Percentiles rank a stretch among this genome's conserved stretches.
phyloP scores from a whole-genome alignment of 2,888 invertebrate genomes.

The Drosophila borborema region DNA sequence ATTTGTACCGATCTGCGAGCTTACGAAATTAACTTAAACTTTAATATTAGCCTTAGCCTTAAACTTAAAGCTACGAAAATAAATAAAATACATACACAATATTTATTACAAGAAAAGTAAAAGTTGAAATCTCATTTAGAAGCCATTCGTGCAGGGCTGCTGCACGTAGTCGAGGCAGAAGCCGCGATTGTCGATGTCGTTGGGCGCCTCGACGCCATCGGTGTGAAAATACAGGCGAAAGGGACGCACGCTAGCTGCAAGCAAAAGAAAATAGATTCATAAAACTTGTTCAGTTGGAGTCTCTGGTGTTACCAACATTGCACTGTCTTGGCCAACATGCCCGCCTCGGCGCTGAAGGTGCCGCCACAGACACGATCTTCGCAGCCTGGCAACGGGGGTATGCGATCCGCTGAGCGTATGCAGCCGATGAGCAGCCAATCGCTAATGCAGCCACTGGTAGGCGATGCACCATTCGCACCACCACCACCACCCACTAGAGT shows the following conservation, averaged over 20 bases:
- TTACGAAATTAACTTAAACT: constrained; percentile 55
- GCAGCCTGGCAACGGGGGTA: constrained; percentile 87
- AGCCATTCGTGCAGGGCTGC: constrained; percentile 91
- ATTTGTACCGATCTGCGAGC: constrained; percentile 62
- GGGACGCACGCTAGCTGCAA: constrained; percentile 91
- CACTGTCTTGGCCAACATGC: constrained; percentile 89
- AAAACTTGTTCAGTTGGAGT: too few relatives aligned
- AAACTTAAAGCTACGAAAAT: constrained; percentile 66
- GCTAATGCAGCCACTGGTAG: constrained; percentile 89
- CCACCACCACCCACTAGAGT: constrained; percentile 89
- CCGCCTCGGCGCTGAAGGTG: constrained; percentile 90
- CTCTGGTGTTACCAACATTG: constrained; percentile 87
- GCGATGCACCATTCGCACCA: constrained; percentile 81
- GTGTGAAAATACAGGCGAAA: constrained; percentile 92
- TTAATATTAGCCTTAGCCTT: constrained; percentile 52
- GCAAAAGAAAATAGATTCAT: constrained; percentile 50
- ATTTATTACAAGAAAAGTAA: constrained; percentile 43
- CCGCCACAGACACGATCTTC: constrained; percentile 94
- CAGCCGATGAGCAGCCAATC: constrained; percentile 94
- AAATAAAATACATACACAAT: constrained; percentile 56
- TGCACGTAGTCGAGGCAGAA: constrained; percentile 94
- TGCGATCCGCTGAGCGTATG: constrained; percentile 86
- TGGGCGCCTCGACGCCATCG: constrained; percentile 91
- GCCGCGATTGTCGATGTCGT: constrained; percentile 91
- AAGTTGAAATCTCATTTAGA: constrained; percentile 25